Base-by-base conservation (phyloP, 1,140 invertebrate species). In the Lucilia sericata region DNA sequence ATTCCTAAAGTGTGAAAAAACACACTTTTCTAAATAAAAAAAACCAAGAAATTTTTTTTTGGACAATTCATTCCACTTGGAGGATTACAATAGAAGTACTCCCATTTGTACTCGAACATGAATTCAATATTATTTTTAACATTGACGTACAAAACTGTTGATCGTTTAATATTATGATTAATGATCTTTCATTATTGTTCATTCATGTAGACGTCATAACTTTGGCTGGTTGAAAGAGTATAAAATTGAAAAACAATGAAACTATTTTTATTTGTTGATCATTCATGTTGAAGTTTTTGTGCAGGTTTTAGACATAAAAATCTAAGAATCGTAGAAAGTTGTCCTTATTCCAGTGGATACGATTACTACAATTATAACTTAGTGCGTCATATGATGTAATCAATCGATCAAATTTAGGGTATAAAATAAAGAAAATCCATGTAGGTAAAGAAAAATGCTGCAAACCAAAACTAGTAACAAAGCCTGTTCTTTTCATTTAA, bases 161-260 rank as follows among this genome's bases (percentile, higher is more conserved):
- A 90, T 89, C 88, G 89, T 86, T 90, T 88, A 89, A 89, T 90
- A 90, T 88, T 90, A 90, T 90, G 89, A 90, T 90, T 90, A 89
- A 90, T 90, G 88, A 87, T 87, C 76, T 36, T 87, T 87, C 84
- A 84, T n/a, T 86, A 84, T 84, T 87, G 84, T 88, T 87, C 85
- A 84, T n/a, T 86, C 85, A 85, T 87, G 84, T 86, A 83, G 84
- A 86, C n/a, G 25, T 55, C 5, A 25, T 49, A n/a, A 84, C 49
- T 36, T 78, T 17, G 49, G 65, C 12, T 70, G 82, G 5, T 34
- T 60, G 83, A 78, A 49, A 36, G 10, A 13, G 10, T 55, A 30
- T 17, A 55, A 55, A 14, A 55, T 42, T 36, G 0, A 10, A 42
- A 42, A 42, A 42, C 51, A 55, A 17, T 5, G 51, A 14, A 7